These are phyloP conservation scores for Alouatta palliata DNA, from an alignment of 2,113 vertebrate species.

Conservation along the genomic window DNA sequence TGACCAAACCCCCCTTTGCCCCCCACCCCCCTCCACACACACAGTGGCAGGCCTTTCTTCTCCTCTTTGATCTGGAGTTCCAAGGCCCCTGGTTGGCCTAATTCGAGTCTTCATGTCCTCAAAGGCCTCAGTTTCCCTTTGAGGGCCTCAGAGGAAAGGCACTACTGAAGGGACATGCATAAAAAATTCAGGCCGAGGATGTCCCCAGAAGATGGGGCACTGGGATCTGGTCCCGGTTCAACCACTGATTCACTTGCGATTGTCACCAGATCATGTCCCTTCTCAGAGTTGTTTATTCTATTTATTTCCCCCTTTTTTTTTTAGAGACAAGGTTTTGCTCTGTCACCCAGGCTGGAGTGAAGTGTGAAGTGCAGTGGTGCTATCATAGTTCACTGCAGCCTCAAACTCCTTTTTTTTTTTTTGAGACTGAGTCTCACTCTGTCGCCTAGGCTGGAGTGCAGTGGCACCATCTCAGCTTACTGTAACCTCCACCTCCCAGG, in stretches of 20 bases:
- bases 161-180: background rate
- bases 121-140: background rate
- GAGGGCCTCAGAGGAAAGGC: background rate
- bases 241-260: background rate
- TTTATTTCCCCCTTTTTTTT: background rate
- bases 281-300: background rate
- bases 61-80: background rate
- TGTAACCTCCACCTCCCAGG: too few relatives aligned
- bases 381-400: background rate
- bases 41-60: background rate
- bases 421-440: background rate
- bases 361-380: background rate
- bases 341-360: background rate
- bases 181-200: background rate
- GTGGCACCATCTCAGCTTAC: too few relatives aligned
- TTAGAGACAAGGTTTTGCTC: background rate
- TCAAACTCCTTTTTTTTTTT: background rate
- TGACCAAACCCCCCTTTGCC: background rate
- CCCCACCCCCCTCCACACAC: background rate
- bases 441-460: background rate
- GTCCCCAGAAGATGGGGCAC: background rate
- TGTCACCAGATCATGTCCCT: background rate
- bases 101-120: background rate
- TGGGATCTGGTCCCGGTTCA: background rate
- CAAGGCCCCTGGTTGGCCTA: background rate